Conservation (phyloP, 1,140 invertebrate genomes). For the Aphelenchoides avenae region DNA sequence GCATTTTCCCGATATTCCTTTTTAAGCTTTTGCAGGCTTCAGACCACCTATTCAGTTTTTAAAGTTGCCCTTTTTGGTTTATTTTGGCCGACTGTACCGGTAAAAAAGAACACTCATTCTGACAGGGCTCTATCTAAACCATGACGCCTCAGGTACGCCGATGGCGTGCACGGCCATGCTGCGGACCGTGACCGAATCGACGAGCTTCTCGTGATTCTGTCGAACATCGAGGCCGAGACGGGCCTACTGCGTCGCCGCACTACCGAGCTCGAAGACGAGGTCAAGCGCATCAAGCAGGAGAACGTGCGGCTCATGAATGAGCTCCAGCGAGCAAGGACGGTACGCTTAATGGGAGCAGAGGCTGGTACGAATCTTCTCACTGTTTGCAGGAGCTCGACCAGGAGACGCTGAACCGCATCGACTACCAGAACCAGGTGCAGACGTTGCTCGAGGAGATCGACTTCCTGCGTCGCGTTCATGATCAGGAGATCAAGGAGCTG, state of each 20-base stretch:
- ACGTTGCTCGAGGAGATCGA: slow-evolving; percentile 58
- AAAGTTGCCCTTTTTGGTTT: too few species aligned
- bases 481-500: slow-evolving; percentile 64
- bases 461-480: slow-evolving; percentile 44
- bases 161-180: slow-evolving; percentile 46
- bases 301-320: slow-evolving; percentile 45
- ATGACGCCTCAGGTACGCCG: slow-evolving; percentile 54
- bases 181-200: slow-evolving; percentile 49
- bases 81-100: too few species aligned
- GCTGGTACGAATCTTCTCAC: too few species aligned
- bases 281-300: slow-evolving; percentile 52
- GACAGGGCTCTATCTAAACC: too few species aligned
- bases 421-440: slow-evolving; percentile 59
- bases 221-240: slow-evolving; percentile 57
- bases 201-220: slow-evolving; percentile 49
- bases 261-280: slow-evolving; percentile 52
- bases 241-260: slow-evolving; percentile 52
- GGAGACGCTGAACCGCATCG: slow-evolving; percentile 56
- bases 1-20: too few species aligned
- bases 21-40: too few species aligned
- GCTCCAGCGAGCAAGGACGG: slow-evolving; percentile 30
- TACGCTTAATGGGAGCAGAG: slow-evolving; percentile 5
- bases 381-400: slow-evolving; percentile 49
- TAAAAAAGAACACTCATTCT: too few species aligned
- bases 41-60: too few species aligned